Evolutionary conservation across 2,113 vertebrate species (phyloP).

Genomic region (Chloropsis cyanopogon): DNA sequence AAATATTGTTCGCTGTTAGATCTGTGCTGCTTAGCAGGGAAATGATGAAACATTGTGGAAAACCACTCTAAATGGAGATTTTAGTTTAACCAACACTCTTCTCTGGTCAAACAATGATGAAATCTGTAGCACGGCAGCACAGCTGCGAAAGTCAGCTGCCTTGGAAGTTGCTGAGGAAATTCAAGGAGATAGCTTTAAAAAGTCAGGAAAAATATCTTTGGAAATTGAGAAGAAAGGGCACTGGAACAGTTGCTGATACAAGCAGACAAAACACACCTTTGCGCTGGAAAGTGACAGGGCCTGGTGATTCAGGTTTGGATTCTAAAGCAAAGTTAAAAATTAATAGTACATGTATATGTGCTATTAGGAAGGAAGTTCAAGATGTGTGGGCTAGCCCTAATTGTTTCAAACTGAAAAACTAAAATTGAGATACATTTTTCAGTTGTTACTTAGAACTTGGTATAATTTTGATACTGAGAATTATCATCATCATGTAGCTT

Average conservation of each 20-base stretch:
- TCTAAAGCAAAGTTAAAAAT: background rate
- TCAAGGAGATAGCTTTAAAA: constrained; percentile 18
- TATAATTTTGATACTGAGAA: background rate
- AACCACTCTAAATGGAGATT: background rate
- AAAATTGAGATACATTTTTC: background rate
- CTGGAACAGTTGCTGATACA: background rate
- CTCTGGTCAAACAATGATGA: background rate
- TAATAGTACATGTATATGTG: background rate
- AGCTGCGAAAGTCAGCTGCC: constrained; percentile 21
- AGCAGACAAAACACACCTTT: background rate
- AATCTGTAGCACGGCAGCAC: background rate
- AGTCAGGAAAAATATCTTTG: constrained; percentile 43
- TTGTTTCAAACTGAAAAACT: constrained; percentile 22
- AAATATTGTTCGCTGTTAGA: background rate
- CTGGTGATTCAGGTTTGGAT: background rate
- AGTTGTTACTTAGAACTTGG: background rate
- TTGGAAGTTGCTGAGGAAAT: constrained; percentile 27
- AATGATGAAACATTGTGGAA: background rate
- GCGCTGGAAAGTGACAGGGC: background rate
- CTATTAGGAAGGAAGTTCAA: background rate
- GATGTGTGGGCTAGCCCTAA: constrained; percentile 3
- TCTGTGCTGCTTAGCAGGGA: background rate
- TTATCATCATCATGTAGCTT: background rate
- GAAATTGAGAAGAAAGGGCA: background rate
- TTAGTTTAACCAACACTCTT: background rate